A percentile compares a stretch with the other conserved stretches of the same genome.
phyloP scores from a whole-genome alignment of 2,888 invertebrate genomes.

The Eristalinus aeneus region DNA sequence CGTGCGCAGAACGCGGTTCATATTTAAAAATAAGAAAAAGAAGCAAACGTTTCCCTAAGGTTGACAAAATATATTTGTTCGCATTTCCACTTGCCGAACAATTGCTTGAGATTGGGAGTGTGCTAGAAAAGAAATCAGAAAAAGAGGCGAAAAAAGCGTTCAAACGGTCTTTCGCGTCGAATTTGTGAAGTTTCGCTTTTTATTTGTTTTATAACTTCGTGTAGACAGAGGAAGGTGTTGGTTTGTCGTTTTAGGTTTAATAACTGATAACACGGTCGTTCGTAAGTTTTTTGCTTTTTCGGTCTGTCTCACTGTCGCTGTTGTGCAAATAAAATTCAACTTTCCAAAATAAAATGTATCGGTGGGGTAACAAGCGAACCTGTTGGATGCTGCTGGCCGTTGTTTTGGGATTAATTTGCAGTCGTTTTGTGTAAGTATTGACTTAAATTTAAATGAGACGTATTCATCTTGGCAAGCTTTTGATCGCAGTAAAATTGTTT shows the following conservation, averaged over 20 bases:
- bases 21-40: not conserved
- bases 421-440: conserved; percentile 42
- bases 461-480: not conserved
- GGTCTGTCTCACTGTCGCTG: not conserved
- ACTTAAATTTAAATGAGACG: not conserved
- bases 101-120: conserved; percentile 11
- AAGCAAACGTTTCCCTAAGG: not conserved
- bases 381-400: conserved; percentile 25
- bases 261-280: not conserved
- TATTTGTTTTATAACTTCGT: conserved; percentile 21
- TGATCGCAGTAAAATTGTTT: not conserved
- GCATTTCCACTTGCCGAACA: not conserved
- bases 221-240: not conserved
- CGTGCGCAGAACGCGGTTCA: conserved; percentile 64
- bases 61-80: not conserved
- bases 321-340: conserved; percentile 5
- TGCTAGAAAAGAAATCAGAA: not conserved
- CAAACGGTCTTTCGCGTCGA: conserved; percentile 16
- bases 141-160: conserved; percentile 10
- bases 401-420: conserved; percentile 60
- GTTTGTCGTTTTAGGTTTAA: not conserved
- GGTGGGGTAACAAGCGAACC: conserved; percentile 9
- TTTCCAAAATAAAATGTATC: conserved; percentile 35
- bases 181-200: not conserved
- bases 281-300: not conserved